Conservation (phyloP, 2,797 vertebrate genomes). For the Cyclura pinguis region DNA sequence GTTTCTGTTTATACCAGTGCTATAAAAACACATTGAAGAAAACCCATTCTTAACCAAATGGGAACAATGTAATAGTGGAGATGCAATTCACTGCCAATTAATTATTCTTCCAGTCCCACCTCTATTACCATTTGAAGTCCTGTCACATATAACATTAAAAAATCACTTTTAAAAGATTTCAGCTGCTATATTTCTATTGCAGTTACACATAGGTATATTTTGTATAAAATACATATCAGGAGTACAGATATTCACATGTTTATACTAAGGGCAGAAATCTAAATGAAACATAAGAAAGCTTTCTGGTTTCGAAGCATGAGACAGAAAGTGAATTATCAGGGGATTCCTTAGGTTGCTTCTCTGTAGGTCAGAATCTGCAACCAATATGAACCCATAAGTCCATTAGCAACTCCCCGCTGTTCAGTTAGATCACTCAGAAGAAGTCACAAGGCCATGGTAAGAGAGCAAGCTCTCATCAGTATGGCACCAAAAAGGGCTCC, state of each 20-base stretch:
- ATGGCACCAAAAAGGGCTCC: conserved; percentile 34
- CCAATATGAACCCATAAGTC: conserved; percentile 19
- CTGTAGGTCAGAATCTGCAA: conserved; percentile 66
- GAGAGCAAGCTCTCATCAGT: conserved; percentile 41
- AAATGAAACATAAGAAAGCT: conserved; percentile 78
- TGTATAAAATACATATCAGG: conserved; percentile 81
- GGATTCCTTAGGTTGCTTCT: conserved; percentile 70
- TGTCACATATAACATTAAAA: no score
- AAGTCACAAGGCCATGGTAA: conserved; percentile 29
- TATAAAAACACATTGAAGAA: conserved; percentile 39
- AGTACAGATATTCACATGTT: conserved; percentile 82
- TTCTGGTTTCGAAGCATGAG: conserved; percentile 73
- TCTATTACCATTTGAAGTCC: background rate
- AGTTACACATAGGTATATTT: conserved; percentile 55
- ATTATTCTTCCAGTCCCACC: background rate
- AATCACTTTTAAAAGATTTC: background rate
- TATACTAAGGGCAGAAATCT: conserved; percentile 76
- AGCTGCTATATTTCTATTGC: conserved; percentile 60
- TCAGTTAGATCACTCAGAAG: conserved; percentile 53
- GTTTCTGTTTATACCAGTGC: background rate
- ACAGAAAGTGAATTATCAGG: conserved; percentile 70
- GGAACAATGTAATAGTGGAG: background rate
- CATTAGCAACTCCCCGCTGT: conserved; percentile 32
- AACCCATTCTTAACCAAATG: background rate
- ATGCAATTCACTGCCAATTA: conserved; percentile 1